A percentile compares a stretch with the other conserved stretches of the same genome.
Evolutionary conservation across 2,113 vertebrate species (phyloP).

Genomic region (Lamprologus speciosus): DNA sequence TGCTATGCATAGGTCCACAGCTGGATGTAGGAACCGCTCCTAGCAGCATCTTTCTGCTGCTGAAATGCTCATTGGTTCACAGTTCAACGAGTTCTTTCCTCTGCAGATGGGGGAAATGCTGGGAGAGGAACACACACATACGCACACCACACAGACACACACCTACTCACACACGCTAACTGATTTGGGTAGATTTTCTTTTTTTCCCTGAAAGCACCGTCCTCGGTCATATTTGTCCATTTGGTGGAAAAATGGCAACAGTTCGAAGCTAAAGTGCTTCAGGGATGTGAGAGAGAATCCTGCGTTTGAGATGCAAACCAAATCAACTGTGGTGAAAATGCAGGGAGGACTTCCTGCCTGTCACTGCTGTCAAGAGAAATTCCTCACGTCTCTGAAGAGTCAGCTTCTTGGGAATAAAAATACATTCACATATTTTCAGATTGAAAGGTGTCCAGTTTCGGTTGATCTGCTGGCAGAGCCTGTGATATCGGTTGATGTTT

Average conservation of each 20-base stretch:
- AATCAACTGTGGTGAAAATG: background rate
- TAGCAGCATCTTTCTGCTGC: constrained; percentile 48
- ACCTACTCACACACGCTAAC: background rate
- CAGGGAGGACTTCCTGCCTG: constrained; percentile 22
- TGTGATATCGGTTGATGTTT: background rate
- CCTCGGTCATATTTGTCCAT: background rate
- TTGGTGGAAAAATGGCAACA: background rate
- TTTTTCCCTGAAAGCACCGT: background rate
- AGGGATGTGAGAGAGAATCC: constrained; percentile 2
- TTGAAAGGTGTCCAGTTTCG: background rate
- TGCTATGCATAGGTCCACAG: constrained; percentile 32
- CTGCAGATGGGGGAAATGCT: constrained; percentile 18
- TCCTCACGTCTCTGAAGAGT: background rate
- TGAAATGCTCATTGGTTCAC: constrained; percentile 54
- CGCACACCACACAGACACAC: background rate
- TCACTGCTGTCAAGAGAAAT: constrained; percentile 30
- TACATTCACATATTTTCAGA: background rate
- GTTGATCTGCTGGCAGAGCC: background rate
- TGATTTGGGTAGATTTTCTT: background rate
- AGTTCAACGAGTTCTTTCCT: constrained; percentile 56
- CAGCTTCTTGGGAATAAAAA: constrained; percentile 2
- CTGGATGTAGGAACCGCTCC: constrained; percentile 47
- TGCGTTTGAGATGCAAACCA: constrained; percentile 1
- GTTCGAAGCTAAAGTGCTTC: constrained; percentile 10
- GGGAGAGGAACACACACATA: background rate